These are phyloP conservation scores for Lithosia quadra DNA, from an alignment of 2,888 invertebrate species.

Conservation along the genomic window DNA sequence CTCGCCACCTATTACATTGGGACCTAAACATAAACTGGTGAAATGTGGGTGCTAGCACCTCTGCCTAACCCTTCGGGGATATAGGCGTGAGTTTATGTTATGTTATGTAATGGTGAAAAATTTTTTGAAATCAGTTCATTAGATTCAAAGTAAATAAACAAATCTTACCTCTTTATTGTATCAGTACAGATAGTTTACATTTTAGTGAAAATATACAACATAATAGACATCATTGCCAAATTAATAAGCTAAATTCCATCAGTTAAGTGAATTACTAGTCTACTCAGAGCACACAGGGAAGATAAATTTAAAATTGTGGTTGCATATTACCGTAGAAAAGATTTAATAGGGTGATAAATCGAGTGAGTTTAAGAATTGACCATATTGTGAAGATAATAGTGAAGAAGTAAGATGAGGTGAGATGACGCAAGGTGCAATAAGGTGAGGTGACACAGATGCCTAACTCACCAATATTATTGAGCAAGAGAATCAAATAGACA, in stretches of 20 bases:
- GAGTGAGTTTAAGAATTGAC: background rate
- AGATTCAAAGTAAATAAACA: too few relatives aligned
- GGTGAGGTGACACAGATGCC: background rate
- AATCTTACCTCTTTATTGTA: too few relatives aligned
- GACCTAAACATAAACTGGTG: too few relatives aligned
- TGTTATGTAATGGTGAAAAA: too few relatives aligned
- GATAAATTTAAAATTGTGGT: constrained; percentile 23
- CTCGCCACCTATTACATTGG: too few relatives aligned
- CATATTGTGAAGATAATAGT: background rate
- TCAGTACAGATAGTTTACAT: too few relatives aligned
- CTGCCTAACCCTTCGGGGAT: too few relatives aligned
- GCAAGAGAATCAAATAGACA: background rate
- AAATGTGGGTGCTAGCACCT: too few relatives aligned
- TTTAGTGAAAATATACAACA: too few relatives aligned
- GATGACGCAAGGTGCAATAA: background rate
- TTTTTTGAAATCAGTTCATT: too few relatives aligned
- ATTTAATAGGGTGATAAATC: constrained; percentile 4
- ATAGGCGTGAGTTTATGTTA: too few relatives aligned
- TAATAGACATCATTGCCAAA: constrained; percentile 19
- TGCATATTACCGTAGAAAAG: constrained; percentile 37
- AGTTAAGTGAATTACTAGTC: constrained; percentile 34
- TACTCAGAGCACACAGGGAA: constrained; percentile 35
- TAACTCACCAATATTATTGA: background rate
- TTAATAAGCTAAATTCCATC: constrained; percentile 42
- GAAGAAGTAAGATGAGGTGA: background rate